Base-by-base conservation (phyloP, 30 jellyfish, hydroid and myxozoan species). In the Aurelia coerulea region DNA sequence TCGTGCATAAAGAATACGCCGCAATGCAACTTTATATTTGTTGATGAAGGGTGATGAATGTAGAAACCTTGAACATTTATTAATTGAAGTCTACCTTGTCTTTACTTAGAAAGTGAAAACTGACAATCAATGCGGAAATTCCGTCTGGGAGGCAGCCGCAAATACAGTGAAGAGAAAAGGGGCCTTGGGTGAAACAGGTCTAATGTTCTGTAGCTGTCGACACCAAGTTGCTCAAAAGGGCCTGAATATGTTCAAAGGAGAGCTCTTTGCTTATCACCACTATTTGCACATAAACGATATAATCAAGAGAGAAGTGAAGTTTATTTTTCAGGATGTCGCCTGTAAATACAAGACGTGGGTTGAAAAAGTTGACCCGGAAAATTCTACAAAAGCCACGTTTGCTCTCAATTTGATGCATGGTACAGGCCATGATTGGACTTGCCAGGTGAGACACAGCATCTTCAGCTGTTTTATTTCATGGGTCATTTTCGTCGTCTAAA, bases 141-240 rank as follows among this genome's bases (percentile, higher is more conserved):
- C 41, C 65, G 64, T 72, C 32, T 72, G 82, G 78, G 82, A 72
- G 37, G 82, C 82, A 12, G 82, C 82, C 10, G 64, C 82, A 72
- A 72, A 41, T n/a, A 42, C 32, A 13, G 82, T 32, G n/a, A 35
- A 16, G 14, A 72, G 53, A 41, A 42, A 42, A 42, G 66, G 35
- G 53, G 35, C 32, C 23, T 32, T 72, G 18, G 82, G 51, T 49
- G 82, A 72, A 17, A 72, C 82, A 31, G 82, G 82, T 16, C 65
- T 72, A 4, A 12, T 33, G 66, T 42, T 72, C 66, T 31, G 82
- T 32, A 72, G 82, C 64, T 72, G 64, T 41, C 42, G 82, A 32
- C 82, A 72, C 65, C 82, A 72, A 41, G 82, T 72, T 1, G 65
- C 82, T 2, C 82, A 72, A 16, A 72, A 72, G 66, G 82, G 41